Evolutionary conservation across 1,140 invertebrate species (phyloP).

Genomic region (Platorchestia sp.): DNA sequence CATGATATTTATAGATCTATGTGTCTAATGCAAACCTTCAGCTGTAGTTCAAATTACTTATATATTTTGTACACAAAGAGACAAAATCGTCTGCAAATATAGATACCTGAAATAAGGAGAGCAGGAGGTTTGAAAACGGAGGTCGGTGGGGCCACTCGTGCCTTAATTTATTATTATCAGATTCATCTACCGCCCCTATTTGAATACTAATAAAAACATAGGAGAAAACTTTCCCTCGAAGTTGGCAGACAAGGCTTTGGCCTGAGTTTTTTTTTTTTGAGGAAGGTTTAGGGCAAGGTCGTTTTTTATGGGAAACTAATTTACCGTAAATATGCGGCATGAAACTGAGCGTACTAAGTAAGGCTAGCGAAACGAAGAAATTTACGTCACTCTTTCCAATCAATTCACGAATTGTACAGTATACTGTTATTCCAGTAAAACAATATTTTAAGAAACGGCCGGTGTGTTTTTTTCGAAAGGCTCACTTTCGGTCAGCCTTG

Average conservation of each 20-base stretch:
- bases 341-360: neutral
- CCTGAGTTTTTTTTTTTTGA: neutral
- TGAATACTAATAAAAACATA: slow-evolving; percentile 52
- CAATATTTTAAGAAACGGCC: neutral
- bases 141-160: neutral
- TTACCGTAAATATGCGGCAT: neutral
- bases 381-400: neutral
- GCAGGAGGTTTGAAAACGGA: neutral
- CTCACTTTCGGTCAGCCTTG: neutral
- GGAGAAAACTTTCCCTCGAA: slow-evolving; percentile 12
- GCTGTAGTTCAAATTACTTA: too few species aligned
- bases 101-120: too few species aligned
- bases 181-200: slow-evolving; percentile 10
- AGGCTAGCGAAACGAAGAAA: neutral
- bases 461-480: neutral
- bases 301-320: neutral
- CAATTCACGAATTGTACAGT: neutral
- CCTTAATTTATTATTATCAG: slow-evolving; percentile 47
- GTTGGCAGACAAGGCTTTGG: neutral
- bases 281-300: neutral
- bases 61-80: too few species aligned
- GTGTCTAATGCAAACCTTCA: too few species aligned
- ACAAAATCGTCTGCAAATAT: too few species aligned
- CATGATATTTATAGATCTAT: too few species aligned
- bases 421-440: neutral